A percentile compares a stretch with the other conserved stretches of the same genome.
phyloP scores from a whole-genome alignment of 2,113 vertebrate genomes.

The Cariama cristata region DNA sequence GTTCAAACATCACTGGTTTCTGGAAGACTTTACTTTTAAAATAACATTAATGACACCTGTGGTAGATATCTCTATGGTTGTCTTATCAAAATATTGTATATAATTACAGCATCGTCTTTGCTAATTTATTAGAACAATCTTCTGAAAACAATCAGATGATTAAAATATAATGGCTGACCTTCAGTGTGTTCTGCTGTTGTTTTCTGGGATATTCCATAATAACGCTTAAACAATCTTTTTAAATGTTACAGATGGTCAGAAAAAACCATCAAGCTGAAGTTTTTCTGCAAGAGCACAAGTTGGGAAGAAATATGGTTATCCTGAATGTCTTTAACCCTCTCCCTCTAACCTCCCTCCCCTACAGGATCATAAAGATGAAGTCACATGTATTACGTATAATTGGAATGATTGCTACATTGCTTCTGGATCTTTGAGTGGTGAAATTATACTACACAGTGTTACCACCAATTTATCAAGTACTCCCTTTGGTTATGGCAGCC shows the following conservation, averaged over 20 bases:
- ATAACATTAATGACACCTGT: neutral
- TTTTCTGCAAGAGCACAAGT: neutral
- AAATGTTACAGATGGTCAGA: neutral
- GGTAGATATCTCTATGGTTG: neutral
- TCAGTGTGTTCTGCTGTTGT: neutral
- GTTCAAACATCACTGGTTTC: neutral
- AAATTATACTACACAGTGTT: conserved; percentile 92
- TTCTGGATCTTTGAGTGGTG: conserved; percentile 94
- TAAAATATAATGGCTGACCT: neutral
- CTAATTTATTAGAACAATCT: neutral
- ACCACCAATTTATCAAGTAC: conserved; percentile 92
- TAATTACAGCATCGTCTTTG: neutral
- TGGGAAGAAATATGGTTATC: neutral
- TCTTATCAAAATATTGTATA: neutral
- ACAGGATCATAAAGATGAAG: conserved; percentile 93
- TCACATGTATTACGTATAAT: conserved; percentile 91
- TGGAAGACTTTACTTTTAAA: neutral
- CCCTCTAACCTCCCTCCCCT: neutral
- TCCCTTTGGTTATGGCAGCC: conserved; percentile 90
- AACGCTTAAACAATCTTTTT: neutral
- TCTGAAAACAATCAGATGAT: neutral
- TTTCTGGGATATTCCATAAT: neutral
- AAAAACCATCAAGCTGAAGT: neutral
- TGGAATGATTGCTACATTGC: conserved; percentile 90
- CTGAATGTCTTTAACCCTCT: neutral